Evolutionary conservation across 2,113 vertebrate genomes (phyloP), one percentile per base, ranked within the genome.

Genomic region (Hippocampus abdominalis): DNA sequence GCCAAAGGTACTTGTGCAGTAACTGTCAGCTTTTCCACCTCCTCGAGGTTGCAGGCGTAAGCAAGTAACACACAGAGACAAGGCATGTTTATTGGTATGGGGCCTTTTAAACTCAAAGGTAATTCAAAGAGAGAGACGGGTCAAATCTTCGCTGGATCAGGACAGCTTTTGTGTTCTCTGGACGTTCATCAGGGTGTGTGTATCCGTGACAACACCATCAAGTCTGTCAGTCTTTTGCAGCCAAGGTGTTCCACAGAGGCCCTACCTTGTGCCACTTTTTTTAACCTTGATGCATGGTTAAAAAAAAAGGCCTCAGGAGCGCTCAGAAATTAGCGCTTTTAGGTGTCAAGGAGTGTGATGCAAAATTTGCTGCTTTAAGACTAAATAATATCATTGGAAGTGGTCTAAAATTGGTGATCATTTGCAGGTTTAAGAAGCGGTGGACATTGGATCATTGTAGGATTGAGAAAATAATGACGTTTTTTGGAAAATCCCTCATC

Each of bases 71-170:
- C 51, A 27, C 25, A 66, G 51, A 65, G 59, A 36, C 32, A 57
- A 16, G 27, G 49, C 16, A 23, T 0, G 29, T 75, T 76, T 74
- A 81, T 79, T 78, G 82, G 42, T 71, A 32, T 68, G 56, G 68
- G 72, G 75, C 72, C 66, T 66, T 88, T 78, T 42, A 66, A 81
- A 56, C 72, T 68, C 78, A 72, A 56, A 76, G 78, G 75, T 84
- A 78, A 78, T 82, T 81, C 69, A 76, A 77, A 76, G 74, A 75
- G 73, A 77, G 73, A 61, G 68, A 66, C 27, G 3, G 1, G 3
- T 77, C 74, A 66, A 63, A 81, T 77, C 59, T 70, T 42, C 40
- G 48, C 20, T 44, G 57, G 62, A 63, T 66, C 70, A 46, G 54
- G 64, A 25, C 76, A 59, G 53, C 25, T 54, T 71, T 57, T 68